Evolutionary conservation across 1,140 invertebrate species (phyloP).

Genomic region (Hyles vespertilio): DNA sequence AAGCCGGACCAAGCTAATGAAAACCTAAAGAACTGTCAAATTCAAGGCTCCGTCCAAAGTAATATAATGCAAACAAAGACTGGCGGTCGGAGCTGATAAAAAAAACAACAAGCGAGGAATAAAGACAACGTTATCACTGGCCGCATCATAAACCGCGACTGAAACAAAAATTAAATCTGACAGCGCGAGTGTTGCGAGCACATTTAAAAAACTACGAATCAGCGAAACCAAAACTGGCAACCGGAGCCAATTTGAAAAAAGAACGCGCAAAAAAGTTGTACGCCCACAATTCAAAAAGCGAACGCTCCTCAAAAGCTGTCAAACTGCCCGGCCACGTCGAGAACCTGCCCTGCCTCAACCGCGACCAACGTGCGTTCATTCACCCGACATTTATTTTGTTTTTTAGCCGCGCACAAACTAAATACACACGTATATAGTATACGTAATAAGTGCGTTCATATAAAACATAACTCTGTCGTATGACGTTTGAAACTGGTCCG

Average conservation of each 20-base stretch:
- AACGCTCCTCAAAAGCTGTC: conserved; percentile 62
- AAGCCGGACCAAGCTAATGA: too few relatives aligned
- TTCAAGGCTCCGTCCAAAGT: too few relatives aligned
- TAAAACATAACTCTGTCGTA: conserved; percentile 55
- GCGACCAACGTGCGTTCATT: conserved; percentile 45
- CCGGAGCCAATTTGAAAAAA: conserved; percentile 27
- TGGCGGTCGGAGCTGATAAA: too few relatives aligned
- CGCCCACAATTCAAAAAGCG: conserved; percentile 63
- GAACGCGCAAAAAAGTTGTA: conserved; percentile 14
- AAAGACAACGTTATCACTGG: too few relatives aligned
- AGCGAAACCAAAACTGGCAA: conserved; percentile 18
- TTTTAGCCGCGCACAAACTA: conserved; percentile 67
- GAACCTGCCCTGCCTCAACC: conserved; percentile 68
- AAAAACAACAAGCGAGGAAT: too few relatives aligned
- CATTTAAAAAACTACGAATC: too few relatives aligned
- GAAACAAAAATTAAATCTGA: too few relatives aligned
- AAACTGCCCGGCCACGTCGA: conserved; percentile 46
- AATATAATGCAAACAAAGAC: too few relatives aligned
- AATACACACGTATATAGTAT: conserved; percentile 53
- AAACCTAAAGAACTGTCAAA: too few relatives aligned
- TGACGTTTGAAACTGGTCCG: conserved; percentile 55
- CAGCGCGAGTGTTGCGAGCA: too few relatives aligned
- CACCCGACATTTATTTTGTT: conserved; percentile 61
- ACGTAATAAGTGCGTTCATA: conserved; percentile 59
- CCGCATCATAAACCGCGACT: too few relatives aligned